A percentile compares a stretch with the other conserved stretches of the same genome.
Conservation (phyloP, 1,140 invertebrate species). For the Zaprionus africanus region DNA sequence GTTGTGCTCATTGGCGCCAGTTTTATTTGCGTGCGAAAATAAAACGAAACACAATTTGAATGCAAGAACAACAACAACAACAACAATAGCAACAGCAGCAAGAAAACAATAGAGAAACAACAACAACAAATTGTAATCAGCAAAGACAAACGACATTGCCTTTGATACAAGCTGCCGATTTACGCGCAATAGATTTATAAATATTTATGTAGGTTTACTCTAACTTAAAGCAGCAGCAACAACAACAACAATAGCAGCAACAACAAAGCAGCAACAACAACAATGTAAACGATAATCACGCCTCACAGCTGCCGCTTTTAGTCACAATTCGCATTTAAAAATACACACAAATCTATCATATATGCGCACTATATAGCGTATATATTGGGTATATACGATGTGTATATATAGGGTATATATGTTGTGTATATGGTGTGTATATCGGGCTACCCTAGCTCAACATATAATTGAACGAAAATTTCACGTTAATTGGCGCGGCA, state of each 20-base stretch:
- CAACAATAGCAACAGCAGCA: constrained; percentile 12
- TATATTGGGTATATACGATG: not conserved
- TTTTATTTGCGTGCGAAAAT: constrained; percentile 80
- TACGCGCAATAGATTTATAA: constrained; percentile 39
- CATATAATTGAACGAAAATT: constrained; percentile 37
- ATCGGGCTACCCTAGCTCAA: not conserved
- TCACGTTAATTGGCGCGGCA: constrained; percentile 47
- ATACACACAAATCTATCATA: constrained; percentile 6
- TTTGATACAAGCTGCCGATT: constrained; percentile 39
- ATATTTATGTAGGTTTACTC: constrained; percentile 21
- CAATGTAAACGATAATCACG: constrained; percentile 11
- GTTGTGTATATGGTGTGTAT: not conserved
- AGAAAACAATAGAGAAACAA: not conserved
- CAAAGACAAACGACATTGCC: constrained; percentile 37
- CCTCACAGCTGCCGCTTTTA: constrained; percentile 6
- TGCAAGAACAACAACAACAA: constrained; percentile 35
- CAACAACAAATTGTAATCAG: constrained; percentile 14
- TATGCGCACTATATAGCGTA: not conserved
- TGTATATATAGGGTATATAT: not conserved
- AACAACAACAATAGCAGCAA: constrained; percentile 9
- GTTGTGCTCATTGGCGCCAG: constrained; percentile 72
- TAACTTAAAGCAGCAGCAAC: not conserved
- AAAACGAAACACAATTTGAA: constrained; percentile 61
- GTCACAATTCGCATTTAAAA: constrained; percentile 8
- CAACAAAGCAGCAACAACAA: constrained; percentile 4